Conservation (phyloP, 2,113 vertebrate species). For the Cathartes aura region DNA sequence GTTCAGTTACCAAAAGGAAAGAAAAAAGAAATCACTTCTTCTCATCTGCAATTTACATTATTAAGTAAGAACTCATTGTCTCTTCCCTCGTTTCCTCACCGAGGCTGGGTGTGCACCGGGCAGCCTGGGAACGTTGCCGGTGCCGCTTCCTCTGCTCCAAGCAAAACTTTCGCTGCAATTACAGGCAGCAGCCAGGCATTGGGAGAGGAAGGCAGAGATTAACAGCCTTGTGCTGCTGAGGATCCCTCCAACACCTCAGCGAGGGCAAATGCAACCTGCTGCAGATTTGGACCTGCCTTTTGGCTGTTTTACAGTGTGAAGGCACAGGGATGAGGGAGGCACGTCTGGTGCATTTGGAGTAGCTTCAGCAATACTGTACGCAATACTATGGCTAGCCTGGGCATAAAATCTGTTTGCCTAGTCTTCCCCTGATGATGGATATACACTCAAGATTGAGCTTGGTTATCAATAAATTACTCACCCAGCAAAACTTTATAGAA, state of each 20-base stretch:
- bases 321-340: neutral
- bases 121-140: neutral
- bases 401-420: neutral
- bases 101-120: neutral
- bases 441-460: neutral
- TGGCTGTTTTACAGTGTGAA: accelerated
- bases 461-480: neutral
- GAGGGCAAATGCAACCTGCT: neutral
- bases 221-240: neutral
- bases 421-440: neutral
- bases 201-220: neutral
- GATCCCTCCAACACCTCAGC: neutral
- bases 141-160: neutral
- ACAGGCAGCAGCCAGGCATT: neutral
- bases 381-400: neutral
- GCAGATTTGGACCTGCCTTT: neutral
- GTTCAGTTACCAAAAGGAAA: neutral
- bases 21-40: neutral
- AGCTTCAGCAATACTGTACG: neutral
- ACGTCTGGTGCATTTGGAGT: neutral
- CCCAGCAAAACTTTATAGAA: neutral
- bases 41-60: constrained; percentile 40
- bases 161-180: neutral
- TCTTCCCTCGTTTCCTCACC: neutral
- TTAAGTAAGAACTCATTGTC: neutral